phyloP scores from a whole-genome alignment of 2,797 vertebrate species.

The Lagocephalus sceleratus region DNA sequence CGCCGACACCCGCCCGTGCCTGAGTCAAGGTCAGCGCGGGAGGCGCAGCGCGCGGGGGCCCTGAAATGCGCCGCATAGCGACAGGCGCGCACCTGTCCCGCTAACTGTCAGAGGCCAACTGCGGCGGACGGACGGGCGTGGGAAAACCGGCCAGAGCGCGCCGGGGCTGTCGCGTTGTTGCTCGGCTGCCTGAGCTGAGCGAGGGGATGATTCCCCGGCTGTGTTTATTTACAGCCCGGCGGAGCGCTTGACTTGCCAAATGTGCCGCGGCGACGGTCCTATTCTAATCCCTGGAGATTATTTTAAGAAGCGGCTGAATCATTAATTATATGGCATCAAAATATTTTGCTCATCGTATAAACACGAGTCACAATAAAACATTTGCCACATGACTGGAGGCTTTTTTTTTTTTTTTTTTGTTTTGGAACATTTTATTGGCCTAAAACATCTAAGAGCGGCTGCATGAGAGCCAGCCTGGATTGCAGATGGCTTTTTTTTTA shows the following conservation, averaged over 20 bases:
- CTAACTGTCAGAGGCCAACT: conserved; percentile 55
- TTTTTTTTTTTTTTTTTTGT: too few relatives aligned
- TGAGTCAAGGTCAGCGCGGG: conserved; percentile 51
- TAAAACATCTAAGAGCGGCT: too few relatives aligned
- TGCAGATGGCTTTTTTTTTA: too few relatives aligned
- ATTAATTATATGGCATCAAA: too few relatives aligned
- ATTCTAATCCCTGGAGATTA: conserved; percentile 1
- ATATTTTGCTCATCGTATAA: too few relatives aligned
- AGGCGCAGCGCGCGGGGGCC: conserved; percentile 17
- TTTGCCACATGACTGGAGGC: too few relatives aligned
- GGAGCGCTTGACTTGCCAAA: conserved; percentile 33
- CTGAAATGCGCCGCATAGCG: conserved; percentile 43
- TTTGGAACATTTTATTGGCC: too few relatives aligned
- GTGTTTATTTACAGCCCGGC: conserved; percentile 54
- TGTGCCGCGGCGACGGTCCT: conserved; percentile 5
- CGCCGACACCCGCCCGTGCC: not conserved
- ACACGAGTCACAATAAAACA: too few relatives aligned
- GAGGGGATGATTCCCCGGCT: conserved; percentile 56
- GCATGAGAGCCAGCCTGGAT: too few relatives aligned
- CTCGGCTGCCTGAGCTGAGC: conserved; percentile 51
- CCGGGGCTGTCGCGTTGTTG: conserved; percentile 48
- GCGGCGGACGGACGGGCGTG: conserved; percentile 61
- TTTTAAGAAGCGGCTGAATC: conserved; percentile 24
- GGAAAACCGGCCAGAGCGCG: conserved; percentile 52
- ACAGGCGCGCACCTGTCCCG: conserved; percentile 63